phyloP scores from a whole-genome alignment of 2,113 vertebrate species.

The Tricholaema leucomelas region DNA sequence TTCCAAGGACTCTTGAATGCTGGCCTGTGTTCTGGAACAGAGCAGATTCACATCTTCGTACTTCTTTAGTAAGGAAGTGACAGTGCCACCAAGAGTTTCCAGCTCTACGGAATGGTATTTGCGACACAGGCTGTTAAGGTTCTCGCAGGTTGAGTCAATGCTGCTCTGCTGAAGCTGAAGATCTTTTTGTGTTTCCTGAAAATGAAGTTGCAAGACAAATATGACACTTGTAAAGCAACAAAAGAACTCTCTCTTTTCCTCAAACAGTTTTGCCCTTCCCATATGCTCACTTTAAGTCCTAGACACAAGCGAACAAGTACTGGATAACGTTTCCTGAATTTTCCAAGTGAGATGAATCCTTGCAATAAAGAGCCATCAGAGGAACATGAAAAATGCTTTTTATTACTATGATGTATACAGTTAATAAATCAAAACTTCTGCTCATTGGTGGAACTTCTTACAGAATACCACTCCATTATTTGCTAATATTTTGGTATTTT shows the following conservation, averaged over 20 bases:
- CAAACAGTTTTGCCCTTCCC: not conserved
- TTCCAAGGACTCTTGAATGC: conserved; percentile 87
- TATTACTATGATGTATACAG: not conserved
- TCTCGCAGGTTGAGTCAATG: conserved; percentile 84
- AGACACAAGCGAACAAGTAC: not conserved
- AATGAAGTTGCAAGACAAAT: not conserved
- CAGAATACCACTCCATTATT: not conserved
- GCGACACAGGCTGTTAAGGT: conserved; percentile 86
- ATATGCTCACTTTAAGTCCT: not conserved
- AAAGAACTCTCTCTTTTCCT: not conserved
- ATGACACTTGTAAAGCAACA: not conserved
- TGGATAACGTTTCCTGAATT: not conserved
- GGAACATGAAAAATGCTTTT: not conserved
- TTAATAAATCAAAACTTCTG: not conserved
- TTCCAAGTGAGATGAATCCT: not conserved
- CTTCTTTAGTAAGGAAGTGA: conserved; percentile 85
- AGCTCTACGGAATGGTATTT: conserved; percentile 86
- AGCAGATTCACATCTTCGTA: conserved; percentile 84
- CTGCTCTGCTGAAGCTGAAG: conserved; percentile 84
- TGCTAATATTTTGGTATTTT: not conserved
- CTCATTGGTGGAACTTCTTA: not conserved
- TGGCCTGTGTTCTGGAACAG: conserved; percentile 80
- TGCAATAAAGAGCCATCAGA: not conserved
- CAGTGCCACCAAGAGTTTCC: conserved; percentile 81
- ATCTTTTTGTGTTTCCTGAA: conserved; percentile 85